Base-by-base conservation (phyloP, 2,797 vertebrate genomes). In the Tiaroga cobitis region DNA sequence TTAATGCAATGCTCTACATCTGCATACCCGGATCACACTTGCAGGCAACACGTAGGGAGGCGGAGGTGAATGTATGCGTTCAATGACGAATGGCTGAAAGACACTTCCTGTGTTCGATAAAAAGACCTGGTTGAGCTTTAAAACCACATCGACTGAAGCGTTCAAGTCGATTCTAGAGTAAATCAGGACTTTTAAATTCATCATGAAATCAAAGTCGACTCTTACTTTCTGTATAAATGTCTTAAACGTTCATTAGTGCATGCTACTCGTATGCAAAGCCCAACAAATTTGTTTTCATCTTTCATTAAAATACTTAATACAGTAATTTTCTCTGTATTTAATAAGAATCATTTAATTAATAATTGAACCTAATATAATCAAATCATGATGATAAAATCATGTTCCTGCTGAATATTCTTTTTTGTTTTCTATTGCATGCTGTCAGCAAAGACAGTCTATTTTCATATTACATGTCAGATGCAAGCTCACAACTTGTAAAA, bases 1-100 rank as follows among this genome's bases (percentile, higher is more conserved):
- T 85, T 68, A 78, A 79, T n/a, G 56, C 70, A 51, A 51, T 49
- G 46, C 46, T 43, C 9, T 41, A 41, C 56, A 21, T 3, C 8
- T 80, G 75, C 74, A 82, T 65, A 72, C 43, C 51, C 24, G 5
- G 37, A 72, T 46, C 75, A 80, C 67, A 72, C 29, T 34, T 51
- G 34, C 72, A 82, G 73, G 32, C 79, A 82, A 49, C 74, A 80
- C n/a, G 61, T n/a, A 69, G 39, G 11, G 46, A 85, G 68, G n/a
- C 68, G 54, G 74, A 79, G 43, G 67, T 81, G 63, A 61, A 82
- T 65, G 51, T 85, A 61, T 37, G 74, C 61, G 49, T 39, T 81
- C 24, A 26, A 82, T 84, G 75, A 79, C 39, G 9, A 84, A 84
- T 61, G 74, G 37, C 63, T 70, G 49, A 78, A 75, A 39, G 13